Conservation (phyloP, 1,140 invertebrate species). For the Diorhabda carinulata region DNA sequence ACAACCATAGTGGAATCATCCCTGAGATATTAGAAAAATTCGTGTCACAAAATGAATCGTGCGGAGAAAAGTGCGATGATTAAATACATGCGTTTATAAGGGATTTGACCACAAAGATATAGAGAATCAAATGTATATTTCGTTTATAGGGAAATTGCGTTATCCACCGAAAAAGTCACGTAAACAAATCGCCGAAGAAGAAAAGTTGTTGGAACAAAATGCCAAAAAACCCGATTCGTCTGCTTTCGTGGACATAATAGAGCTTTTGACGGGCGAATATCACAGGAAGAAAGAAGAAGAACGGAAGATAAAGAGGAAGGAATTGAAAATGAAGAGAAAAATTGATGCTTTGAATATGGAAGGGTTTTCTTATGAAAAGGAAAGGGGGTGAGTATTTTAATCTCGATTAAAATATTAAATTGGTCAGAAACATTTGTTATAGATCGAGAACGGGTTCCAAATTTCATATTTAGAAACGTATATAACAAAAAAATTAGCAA, state of each 20-base stretch:
- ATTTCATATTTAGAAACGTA: too few relatives aligned
- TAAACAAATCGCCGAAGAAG: constrained; percentile 37
- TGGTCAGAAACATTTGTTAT: background rate
- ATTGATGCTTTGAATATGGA: constrained; percentile 26
- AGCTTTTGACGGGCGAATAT: constrained; percentile 55
- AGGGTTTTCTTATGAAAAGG: constrained; percentile 31
- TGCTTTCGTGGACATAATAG: constrained; percentile 53
- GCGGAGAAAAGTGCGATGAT: too few relatives aligned
- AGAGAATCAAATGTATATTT: background rate
- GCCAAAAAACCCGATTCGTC: constrained; percentile 24
- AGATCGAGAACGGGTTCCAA: too few relatives aligned
- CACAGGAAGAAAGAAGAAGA: constrained; percentile 49
- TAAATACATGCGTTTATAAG: too few relatives aligned
- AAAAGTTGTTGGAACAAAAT: constrained; percentile 22
- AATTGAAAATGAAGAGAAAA: constrained; percentile 40
- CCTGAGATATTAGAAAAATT: too few relatives aligned
- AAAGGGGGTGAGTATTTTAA: constrained; percentile 15
- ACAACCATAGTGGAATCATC: too few relatives aligned
- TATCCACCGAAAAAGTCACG: constrained; percentile 49
- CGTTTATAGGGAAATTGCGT: constrained; percentile 43
- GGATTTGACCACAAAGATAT: too few relatives aligned
- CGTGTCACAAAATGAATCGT: too few relatives aligned
- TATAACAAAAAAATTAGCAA: too few relatives aligned
- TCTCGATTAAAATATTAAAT: background rate
- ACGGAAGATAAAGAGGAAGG: constrained; percentile 47